These are phyloP conservation scores for Camponotus floridanus DNA, from an alignment of 1,140 invertebrate species.

Conservation along the genomic window DNA sequence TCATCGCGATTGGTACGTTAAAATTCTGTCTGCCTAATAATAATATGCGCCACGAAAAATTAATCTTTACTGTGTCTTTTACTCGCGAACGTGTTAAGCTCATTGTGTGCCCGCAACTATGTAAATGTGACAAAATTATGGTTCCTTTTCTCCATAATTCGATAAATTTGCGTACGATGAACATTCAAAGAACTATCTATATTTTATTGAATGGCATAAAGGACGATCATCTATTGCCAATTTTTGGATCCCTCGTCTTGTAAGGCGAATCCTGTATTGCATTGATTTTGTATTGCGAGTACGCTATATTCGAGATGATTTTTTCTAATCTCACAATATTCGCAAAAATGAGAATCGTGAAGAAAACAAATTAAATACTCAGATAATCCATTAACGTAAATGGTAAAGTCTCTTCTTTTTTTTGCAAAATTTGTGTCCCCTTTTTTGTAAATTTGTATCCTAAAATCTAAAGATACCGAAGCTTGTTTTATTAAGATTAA, in stretches of 20 bases:
- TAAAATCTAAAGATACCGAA: neutral
- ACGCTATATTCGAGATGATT: neutral
- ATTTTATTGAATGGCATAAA: neutral
- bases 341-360: neutral
- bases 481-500: neutral
- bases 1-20: conserved; percentile 36
- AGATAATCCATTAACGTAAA: neutral
- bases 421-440: conserved; percentile 7
- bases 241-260: conserved; percentile 27
- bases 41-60: conserved; percentile 18
- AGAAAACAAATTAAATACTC: conserved; percentile 2
- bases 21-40: conserved; percentile 26
- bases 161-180: conserved; percentile 28
- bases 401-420: neutral
- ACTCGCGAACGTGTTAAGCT: conserved; percentile 12
- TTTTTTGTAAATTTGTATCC: conserved; percentile 28
- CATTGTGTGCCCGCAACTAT: conserved; percentile 3
- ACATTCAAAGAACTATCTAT: conserved; percentile 19
- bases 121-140: conserved; percentile 1
- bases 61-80: neutral
- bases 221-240: conserved; percentile 41
- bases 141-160: neutral
- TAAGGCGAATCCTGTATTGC: conserved; percentile 45
- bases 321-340: neutral
- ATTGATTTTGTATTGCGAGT: conserved; percentile 41